Evolutionary conservation across 2,888 invertebrate genomes (phyloP), one percentile per base, ranked within the genome.

Genomic region (Tuta absoluta): DNA sequence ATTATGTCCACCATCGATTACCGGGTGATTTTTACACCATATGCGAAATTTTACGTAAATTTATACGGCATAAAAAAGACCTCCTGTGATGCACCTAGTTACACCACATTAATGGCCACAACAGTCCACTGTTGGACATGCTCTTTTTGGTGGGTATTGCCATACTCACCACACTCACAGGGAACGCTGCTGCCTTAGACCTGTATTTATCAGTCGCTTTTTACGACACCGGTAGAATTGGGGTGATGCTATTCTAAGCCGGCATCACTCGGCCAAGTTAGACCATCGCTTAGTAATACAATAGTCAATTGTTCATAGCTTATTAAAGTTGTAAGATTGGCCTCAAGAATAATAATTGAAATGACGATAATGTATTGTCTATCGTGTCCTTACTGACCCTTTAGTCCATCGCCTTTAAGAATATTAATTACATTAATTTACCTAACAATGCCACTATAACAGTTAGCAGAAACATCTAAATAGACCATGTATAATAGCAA

Each of bases 401-500:
- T 63, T 62, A 66, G 23, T 10, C 56, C 33, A 14, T 57, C 51
- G 61, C 67, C 67, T 65, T 63, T 63, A 62, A 63, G 74, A 77
- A 83, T 85, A 81, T 79, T 81, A 82, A 87, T 86, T 80, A 79
- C 72, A 76, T 71, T 79, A 80, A 89, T 89, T 87, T 86, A 84
- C 84, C 73, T 86, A 85, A 89, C 89, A 90, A 89, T 83, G 74
- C 66, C 70, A 67, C 76, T 76, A 79, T 82, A 78, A 83, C 83
- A 80, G 82, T 79, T 78, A 80, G 81, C 80, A 79, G 81, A 82
- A 85, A 87, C 86, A 84, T 88, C 89, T 85, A 88, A 89, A 89
- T 89, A 88, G 81, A 81, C 74, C 82, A 79, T 87, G 87, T 85
- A 84, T 78, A 84, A 59, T 17, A 53, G 64, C 66, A 64, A 66